Percentiles rank a stretch among this genome's conserved stretches.
Conservation (phyloP, 2,113 vertebrate species). For the Phaethornis superciliosus region DNA sequence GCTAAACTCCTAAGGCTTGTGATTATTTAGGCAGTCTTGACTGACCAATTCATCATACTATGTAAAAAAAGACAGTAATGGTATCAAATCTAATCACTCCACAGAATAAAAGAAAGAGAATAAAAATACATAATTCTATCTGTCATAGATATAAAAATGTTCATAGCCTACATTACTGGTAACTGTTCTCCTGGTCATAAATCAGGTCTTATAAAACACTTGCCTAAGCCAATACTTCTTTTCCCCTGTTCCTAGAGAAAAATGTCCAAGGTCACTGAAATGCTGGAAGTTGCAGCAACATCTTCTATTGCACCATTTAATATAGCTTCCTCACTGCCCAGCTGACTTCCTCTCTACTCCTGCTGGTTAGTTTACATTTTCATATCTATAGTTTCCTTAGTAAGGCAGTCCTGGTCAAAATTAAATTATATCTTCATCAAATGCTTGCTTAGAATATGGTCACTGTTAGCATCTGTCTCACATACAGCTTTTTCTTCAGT, state of each 20-base stretch:
- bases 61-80: background rate
- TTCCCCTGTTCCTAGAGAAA: background rate
- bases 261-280: background rate
- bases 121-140: background rate
- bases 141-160: background rate
- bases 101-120: background rate
- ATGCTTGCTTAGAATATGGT: background rate
- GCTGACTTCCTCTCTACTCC: background rate
- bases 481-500: background rate
- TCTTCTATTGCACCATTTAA: background rate
- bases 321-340: background rate
- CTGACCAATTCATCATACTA: background rate
- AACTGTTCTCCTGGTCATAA: background rate
- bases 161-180: background rate
- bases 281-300: background rate
- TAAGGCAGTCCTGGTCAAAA: background rate
- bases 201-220: background rate
- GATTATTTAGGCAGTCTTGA: background rate
- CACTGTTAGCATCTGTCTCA: background rate
- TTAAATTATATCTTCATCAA: background rate
- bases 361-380: background rate
- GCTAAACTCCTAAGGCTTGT: background rate
- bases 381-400: background rate
- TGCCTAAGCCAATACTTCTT: background rate
- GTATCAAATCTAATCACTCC: background rate